Evolutionary conservation across 2,888 invertebrate genomes (phyloP).

Genomic region (Nomada hirtipes): DNA sequence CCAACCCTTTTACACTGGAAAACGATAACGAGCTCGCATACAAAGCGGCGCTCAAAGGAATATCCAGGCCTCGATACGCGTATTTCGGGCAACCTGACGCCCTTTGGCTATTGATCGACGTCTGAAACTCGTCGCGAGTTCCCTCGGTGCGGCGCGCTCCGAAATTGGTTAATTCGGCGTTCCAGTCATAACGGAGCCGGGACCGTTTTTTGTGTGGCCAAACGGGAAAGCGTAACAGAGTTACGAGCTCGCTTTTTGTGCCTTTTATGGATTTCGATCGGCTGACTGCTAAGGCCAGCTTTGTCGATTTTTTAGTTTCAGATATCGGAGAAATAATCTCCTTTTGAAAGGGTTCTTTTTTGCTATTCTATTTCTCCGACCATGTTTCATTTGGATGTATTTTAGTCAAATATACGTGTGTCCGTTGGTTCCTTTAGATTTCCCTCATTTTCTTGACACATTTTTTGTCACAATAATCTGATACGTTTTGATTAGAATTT

Average conservation of each 20-base stretch:
- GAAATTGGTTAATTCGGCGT: slow-evolving; percentile 48
- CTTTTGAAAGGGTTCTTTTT: fast-evolving
- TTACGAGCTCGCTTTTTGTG: not conserved
- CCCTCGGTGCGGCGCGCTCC: slow-evolving; percentile 36
- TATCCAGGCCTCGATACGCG: slow-evolving; percentile 42
- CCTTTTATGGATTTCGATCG: slow-evolving; percentile 15
- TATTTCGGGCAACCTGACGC: slow-evolving; percentile 64
- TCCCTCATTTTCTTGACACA: too few relatives aligned
- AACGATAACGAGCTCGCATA: not conserved
- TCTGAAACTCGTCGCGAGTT: slow-evolving; percentile 42
- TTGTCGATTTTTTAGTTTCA: not conserved
- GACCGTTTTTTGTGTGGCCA: slow-evolving; percentile 9
- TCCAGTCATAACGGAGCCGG: slow-evolving; percentile 14
- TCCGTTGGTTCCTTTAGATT: too few relatives aligned
- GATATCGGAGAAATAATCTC: not conserved
- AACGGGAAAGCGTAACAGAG: slow-evolving; percentile 1
- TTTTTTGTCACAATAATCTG: too few relatives aligned
- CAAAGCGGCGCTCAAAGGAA: slow-evolving; percentile 39
- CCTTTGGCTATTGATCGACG: slow-evolving; percentile 67
- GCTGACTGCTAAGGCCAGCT: not conserved
- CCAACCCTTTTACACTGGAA: not conserved
- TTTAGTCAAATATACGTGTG: too few relatives aligned
- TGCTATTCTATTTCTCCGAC: not conserved
- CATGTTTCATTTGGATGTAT: not conserved
- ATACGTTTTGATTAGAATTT: too few relatives aligned